Evolutionary conservation across 1,140 invertebrate genomes (phyloP).

Genomic region (Drosophila triauraria): DNA sequence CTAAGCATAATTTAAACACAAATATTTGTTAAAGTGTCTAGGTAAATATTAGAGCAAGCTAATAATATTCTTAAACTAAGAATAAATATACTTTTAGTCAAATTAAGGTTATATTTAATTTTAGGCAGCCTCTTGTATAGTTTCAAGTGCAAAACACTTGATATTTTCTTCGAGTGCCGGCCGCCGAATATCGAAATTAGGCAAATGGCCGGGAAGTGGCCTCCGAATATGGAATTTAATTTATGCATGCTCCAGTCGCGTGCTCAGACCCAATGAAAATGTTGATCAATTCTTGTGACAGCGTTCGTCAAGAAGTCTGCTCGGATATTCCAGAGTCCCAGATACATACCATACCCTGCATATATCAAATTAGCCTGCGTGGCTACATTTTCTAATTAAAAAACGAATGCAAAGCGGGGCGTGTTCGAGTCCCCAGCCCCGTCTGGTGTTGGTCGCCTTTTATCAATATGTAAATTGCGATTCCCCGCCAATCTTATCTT

Average conservation of each 20-base stretch:
- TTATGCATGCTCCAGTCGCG: slow-evolving; percentile 70
- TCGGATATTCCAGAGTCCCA: background rate
- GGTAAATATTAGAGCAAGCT: background rate
- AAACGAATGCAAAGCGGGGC: slow-evolving; percentile 53
- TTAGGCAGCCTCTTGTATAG: background rate
- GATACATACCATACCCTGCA: background rate
- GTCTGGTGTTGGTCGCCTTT: slow-evolving; percentile 23
- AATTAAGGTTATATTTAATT: background rate
- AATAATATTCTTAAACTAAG: no score
- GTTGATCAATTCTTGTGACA: slow-evolving; percentile 68
- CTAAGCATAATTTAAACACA: no score
- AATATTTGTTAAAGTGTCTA: no score
- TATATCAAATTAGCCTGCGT: slow-evolving; percentile 59
- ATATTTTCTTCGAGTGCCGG: background rate
- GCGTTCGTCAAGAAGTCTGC: slow-evolving; percentile 35
- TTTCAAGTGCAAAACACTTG: slow-evolving; percentile 4
- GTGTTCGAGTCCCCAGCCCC: slow-evolving; percentile 36
- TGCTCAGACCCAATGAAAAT: slow-evolving; percentile 65
- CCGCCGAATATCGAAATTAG: slow-evolving; percentile 27
- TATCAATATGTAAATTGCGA: slow-evolving; percentile 60
- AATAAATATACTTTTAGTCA: background rate
- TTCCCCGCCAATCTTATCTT: slow-evolving; percentile 47
- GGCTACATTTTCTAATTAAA: slow-evolving; percentile 72
- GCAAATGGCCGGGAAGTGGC: slow-evolving; percentile 40
- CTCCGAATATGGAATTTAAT: slow-evolving; percentile 59